phyloP scores from a whole-genome alignment of 2,113 vertebrate species.

The Pachycephala philippinensis region DNA sequence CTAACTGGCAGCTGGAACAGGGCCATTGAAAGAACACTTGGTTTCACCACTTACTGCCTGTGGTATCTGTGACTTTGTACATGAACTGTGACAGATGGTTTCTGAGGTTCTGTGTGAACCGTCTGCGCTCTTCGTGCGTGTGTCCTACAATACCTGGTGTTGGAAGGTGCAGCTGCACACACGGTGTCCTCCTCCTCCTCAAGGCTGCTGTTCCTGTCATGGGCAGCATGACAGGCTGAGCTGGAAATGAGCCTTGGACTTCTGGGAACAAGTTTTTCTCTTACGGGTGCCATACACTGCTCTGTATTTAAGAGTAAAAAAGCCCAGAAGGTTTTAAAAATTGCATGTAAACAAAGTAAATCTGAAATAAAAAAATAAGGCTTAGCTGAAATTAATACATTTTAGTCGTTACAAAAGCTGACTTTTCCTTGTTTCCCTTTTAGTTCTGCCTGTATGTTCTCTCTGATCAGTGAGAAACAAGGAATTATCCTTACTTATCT shows the following conservation, averaged over 20 bases:
- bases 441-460: background rate
- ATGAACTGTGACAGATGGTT: background rate
- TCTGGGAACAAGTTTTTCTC: background rate
- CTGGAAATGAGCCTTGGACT: background rate
- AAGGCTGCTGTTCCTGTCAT: background rate
- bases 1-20: background rate
- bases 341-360: background rate
- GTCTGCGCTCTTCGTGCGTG: fast-evolving
- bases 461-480: background rate
- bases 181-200: background rate
- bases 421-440: background rate
- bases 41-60: background rate
- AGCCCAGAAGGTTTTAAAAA: background rate
- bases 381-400: background rate
- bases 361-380: background rate
- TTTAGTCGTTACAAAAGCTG: fast-evolving
- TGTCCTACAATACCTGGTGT: fast-evolving
- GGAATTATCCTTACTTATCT: background rate
- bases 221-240: background rate
- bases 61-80: background rate
- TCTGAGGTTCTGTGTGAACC: background rate
- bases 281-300: background rate
- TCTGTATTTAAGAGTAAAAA: background rate
- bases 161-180: background rate
- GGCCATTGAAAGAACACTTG: background rate